These are phyloP conservation scores for Heliconius hermathena DNA, from an alignment of 1,140 invertebrate genomes.

Conservation along the genomic window DNA sequence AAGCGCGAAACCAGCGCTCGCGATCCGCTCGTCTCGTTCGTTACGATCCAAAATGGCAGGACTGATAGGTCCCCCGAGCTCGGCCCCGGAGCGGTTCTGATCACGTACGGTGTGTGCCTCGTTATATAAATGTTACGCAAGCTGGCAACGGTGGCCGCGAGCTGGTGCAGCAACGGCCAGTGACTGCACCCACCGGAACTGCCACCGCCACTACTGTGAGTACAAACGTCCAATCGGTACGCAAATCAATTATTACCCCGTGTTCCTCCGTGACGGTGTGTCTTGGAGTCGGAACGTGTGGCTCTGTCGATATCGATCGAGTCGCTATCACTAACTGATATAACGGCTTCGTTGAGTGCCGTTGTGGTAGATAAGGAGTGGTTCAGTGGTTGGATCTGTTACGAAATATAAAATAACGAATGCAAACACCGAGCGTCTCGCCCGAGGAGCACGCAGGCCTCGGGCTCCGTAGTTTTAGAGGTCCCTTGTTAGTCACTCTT, in stretches of 20 bases:
- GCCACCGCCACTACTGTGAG: slow-evolving; percentile 57
- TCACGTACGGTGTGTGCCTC: slow-evolving; percentile 62
- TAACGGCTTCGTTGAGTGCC: slow-evolving; percentile 50
- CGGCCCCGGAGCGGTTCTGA: slow-evolving; percentile 56
- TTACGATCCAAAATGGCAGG: slow-evolving; percentile 72
- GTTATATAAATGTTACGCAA: slow-evolving; percentile 80
- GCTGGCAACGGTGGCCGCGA: slow-evolving; percentile 60
- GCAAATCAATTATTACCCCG: slow-evolving; percentile 45
- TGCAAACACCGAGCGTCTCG: slow-evolving; percentile 37
- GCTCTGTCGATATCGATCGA: slow-evolving; percentile 73
- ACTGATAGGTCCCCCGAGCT: slow-evolving; percentile 48
- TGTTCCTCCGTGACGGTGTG: slow-evolving; percentile 16
- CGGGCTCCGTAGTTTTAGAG: slow-evolving; percentile 15
- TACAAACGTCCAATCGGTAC: slow-evolving; percentile 42
- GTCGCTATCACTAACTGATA: slow-evolving; percentile 54
- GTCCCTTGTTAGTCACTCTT: slow-evolving; percentile 53
- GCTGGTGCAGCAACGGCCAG: slow-evolving; percentile 55
- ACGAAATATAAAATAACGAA: slow-evolving; percentile 24
- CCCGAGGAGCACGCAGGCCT: slow-evolving; percentile 33
- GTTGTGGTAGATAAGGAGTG: slow-evolving; percentile 39
- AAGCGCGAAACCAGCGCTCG: slow-evolving; percentile 40
- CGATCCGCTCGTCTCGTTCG: slow-evolving; percentile 39
- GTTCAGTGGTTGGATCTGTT: slow-evolving; percentile 26
- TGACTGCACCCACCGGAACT: slow-evolving; percentile 52
- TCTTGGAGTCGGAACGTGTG: slow-evolving; percentile 32